Percentiles rank a stretch among this genome's conserved stretches.
Conservation (phyloP, 2,888 invertebrate genomes). For the Lamellibrachia satsuma region DNA sequence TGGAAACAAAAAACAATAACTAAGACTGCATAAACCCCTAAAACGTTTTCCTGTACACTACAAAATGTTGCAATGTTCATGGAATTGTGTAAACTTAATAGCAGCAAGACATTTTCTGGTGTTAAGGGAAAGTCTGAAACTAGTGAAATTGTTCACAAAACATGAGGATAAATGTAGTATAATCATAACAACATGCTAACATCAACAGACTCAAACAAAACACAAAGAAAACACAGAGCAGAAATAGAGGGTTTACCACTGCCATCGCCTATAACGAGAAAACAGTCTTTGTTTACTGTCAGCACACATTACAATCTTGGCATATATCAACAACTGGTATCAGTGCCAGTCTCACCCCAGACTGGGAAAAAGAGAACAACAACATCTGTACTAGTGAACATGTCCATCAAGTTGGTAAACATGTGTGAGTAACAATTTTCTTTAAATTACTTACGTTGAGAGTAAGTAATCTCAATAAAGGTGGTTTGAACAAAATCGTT, state of each 20-base stretch:
- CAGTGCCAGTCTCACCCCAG: too few species aligned
- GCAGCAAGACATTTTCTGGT: not conserved
- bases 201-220: not conserved
- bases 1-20: not conserved
- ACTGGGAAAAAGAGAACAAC: too few species aligned
- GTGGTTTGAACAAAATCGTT: too few species aligned
- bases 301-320: not conserved
- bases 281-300: not conserved
- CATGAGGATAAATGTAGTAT: not conserved
- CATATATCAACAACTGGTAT: not conserved
- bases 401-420: too few species aligned
- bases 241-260: slow-evolving; percentile 25
- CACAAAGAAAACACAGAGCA: not conserved
- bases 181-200: not conserved
- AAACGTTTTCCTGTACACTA: not conserved
- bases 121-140: not conserved
- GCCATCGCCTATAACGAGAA: slow-evolving; percentile 27
- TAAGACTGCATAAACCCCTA: too few species aligned
- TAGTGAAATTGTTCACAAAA: not conserved
- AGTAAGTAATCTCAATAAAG: too few species aligned
- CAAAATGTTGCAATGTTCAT: not conserved
- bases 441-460: too few species aligned
- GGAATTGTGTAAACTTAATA: not conserved
- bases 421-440: too few species aligned
- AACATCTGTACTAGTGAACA: too few species aligned